A percentile compares a stretch with the other conserved stretches of the same genome.
Evolutionary conservation across 2,797 vertebrate genomes (phyloP).

Genomic region (Smutsia gigantea): DNA sequence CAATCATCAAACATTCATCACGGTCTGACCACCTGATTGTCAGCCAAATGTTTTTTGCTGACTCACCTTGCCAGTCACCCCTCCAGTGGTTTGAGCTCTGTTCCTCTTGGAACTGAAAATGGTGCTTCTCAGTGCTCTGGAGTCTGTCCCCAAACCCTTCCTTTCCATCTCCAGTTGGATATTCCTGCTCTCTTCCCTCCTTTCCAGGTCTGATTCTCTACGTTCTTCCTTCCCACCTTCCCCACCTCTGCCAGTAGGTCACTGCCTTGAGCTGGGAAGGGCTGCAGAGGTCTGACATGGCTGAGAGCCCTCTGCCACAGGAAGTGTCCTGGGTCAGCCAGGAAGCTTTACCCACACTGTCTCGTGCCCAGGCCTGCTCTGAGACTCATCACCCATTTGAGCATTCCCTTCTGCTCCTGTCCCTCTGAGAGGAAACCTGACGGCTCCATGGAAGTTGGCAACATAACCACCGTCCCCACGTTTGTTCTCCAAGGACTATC

Average conservation of each 20-base stretch:
- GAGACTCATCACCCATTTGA: not conserved
- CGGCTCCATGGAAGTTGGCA: slow-evolving; percentile 35
- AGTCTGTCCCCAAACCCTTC: not conserved
- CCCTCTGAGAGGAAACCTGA: not conserved
- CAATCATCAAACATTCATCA: not conserved
- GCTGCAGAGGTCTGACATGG: not conserved
- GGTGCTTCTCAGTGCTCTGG: not conserved
- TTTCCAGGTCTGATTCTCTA: not conserved
- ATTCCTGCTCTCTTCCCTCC: not conserved
- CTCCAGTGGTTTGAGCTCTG: not conserved
- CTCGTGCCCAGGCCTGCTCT: not conserved
- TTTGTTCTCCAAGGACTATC: slow-evolving; percentile 77
- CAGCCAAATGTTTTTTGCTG: not conserved
- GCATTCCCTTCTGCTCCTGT: not conserved
- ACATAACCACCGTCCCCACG: slow-evolving; percentile 31
- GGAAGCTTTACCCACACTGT: not conserved
- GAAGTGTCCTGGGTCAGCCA: not conserved
- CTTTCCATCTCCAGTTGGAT: not conserved
- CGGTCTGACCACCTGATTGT: not conserved
- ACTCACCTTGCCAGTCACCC: not conserved
- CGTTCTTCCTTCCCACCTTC: not conserved
- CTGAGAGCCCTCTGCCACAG: not conserved
- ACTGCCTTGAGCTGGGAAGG: not conserved
- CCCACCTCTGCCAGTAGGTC: not conserved
- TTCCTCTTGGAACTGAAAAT: not conserved